Conservation (phyloP, 2,888 invertebrate species). For the Caenorhabditis sp. region DNA sequence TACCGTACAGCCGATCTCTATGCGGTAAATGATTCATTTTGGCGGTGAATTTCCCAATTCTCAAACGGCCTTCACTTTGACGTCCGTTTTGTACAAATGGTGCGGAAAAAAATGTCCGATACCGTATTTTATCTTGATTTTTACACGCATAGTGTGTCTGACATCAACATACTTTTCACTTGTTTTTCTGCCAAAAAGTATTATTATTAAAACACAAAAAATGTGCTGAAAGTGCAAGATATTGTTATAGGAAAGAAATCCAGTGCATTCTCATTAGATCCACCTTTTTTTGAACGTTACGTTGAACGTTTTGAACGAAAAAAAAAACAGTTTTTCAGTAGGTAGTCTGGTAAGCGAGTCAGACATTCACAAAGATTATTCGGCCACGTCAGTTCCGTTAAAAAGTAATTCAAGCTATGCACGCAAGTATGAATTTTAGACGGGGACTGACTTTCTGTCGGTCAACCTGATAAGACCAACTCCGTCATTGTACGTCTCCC, state of each 20-base stretch:
- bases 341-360: not conserved
- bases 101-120: not conserved
- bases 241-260: too few relatives aligned
- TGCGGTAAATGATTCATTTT: slow-evolving; percentile 10
- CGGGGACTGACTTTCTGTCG: too few relatives aligned
- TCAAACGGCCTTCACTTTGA: not conserved
- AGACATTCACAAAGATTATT: not conserved
- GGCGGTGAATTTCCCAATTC: not conserved
- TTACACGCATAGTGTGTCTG: not conserved
- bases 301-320: not conserved
- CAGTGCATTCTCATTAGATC: too few relatives aligned
- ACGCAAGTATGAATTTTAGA: too few relatives aligned
- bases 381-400: too few relatives aligned
- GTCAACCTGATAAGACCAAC: too few relatives aligned
- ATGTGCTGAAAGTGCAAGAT: too few relatives aligned
- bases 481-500: slow-evolving; percentile 1
- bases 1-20: not conserved
- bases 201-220: not conserved
- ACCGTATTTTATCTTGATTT: not conserved
- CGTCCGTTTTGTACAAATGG: not conserved
- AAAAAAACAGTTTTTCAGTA: not conserved
- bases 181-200: too few relatives aligned
- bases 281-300: too few relatives aligned
- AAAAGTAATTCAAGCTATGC: too few relatives aligned
- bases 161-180: not conserved